Evolutionary conservation across 2,888 invertebrate species (phyloP).

Genomic region (Drosophila nr. fundita): DNA sequence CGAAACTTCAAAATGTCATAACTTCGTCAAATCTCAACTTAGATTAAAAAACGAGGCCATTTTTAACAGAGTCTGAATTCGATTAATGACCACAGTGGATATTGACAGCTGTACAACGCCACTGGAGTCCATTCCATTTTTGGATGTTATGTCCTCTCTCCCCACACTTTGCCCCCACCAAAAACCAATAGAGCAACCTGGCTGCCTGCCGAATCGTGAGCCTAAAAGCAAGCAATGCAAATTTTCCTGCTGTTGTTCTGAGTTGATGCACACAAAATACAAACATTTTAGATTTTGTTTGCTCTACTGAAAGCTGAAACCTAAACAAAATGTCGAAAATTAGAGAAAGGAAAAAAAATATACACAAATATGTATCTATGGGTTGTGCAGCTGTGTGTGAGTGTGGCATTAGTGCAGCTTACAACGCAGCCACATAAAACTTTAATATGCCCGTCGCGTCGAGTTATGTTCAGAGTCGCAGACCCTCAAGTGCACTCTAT

Average conservation of each 20-base stretch:
- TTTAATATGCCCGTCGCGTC: constrained; percentile 62
- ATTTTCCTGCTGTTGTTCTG: constrained; percentile 19
- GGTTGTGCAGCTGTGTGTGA: constrained; percentile 11
- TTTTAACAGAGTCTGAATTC: constrained; percentile 12
- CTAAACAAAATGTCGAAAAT: constrained; percentile 62
- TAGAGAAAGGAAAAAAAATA: constrained; percentile 28
- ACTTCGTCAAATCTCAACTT: too few species aligned
- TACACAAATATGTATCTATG: constrained; percentile 30
- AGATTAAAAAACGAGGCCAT: neutral
- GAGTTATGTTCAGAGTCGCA: constrained; percentile 37
- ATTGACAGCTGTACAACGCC: constrained; percentile 7
- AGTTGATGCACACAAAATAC: constrained; percentile 18
- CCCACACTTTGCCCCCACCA: neutral
- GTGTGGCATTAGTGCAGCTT: constrained; percentile 40
- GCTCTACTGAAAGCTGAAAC: constrained; percentile 52
- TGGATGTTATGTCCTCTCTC: neutral
- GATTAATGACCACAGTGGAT: constrained; percentile 21
- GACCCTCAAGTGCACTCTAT: constrained; percentile 43
- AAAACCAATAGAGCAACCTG: constrained; percentile 32
- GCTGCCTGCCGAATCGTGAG: neutral
- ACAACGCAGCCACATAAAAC: constrained; percentile 57
- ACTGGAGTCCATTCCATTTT: constrained; percentile 4
- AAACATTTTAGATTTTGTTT: constrained; percentile 50
- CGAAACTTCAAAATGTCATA: too few species aligned
- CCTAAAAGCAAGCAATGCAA: constrained; percentile 24